Percentiles rank a stretch among this genome's conserved stretches.
Conservation (phyloP, 2,113 vertebrate species). For the Typhlomys cinereus region DNA sequence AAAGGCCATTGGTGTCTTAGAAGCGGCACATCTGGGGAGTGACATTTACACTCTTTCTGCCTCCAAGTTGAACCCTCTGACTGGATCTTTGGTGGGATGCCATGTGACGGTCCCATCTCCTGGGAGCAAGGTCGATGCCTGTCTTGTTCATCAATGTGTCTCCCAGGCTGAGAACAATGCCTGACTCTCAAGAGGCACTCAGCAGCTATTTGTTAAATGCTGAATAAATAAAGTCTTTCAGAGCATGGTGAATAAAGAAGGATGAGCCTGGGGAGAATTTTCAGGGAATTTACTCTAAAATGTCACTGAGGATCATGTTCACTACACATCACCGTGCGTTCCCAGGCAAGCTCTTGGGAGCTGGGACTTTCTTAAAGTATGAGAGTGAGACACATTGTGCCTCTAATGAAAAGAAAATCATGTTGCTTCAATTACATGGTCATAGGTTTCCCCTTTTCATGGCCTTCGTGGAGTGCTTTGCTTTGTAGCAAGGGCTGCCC, state of each 20-base stretch:
- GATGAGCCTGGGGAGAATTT: not conserved
- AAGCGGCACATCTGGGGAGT: not conserved
- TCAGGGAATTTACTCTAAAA: not conserved
- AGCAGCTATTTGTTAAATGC: not conserved
- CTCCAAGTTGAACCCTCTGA: not conserved
- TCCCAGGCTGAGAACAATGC: not conserved
- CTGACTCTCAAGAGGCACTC: not conserved
- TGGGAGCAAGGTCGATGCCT: not conserved
- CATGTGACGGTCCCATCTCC: not conserved
- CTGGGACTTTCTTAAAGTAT: not conserved
- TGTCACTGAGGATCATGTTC: not conserved
- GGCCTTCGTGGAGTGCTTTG: not conserved
- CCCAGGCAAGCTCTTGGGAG: not conserved
- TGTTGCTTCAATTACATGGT: not conserved
- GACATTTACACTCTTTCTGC: not conserved
- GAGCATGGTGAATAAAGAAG: not conserved
- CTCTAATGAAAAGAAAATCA: not conserved
- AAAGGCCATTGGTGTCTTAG: not conserved
- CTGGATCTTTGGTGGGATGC: not conserved
- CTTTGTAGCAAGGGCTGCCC: too few species aligned
- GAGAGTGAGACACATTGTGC: not conserved
- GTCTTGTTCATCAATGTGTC: not conserved
- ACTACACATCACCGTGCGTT: not conserved
- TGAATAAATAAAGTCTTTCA: not conserved
- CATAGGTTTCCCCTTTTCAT: not conserved